Conservation (phyloP, 1,140 invertebrate species). For the Euura saliciscinereae region DNA sequence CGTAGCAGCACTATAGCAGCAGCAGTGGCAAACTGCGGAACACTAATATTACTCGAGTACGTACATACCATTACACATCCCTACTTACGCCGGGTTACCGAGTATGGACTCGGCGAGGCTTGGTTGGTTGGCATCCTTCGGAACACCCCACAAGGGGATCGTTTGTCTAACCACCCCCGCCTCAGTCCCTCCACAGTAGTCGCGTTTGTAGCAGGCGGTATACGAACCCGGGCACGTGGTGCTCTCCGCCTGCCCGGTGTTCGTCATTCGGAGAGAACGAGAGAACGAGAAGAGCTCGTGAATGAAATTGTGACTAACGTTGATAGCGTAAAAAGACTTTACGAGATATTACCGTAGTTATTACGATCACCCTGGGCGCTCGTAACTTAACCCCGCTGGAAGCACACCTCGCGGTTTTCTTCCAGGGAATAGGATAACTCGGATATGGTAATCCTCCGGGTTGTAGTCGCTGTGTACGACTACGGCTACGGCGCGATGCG, state of each 20-base stretch:
- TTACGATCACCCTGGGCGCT: conserved; percentile 26
- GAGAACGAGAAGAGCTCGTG: no score
- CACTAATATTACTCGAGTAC: conserved; percentile 35
- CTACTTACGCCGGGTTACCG: conserved; percentile 39
- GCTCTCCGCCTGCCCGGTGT: no score
- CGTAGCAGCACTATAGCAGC: no score
- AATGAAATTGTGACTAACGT: conserved; percentile 43
- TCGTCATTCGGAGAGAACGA: no score
- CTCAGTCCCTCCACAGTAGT: conserved; percentile 27
- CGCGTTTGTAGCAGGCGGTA: conserved; percentile 39
- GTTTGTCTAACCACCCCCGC: conserved; percentile 51
- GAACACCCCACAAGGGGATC: conserved; percentile 57
- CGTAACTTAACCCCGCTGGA: no score
- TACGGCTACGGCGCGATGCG: no score
- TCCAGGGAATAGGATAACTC: no score
- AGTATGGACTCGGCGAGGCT: conserved; percentile 33
- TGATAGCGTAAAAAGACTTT: conserved; percentile 48
- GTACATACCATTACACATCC: conserved; percentile 52
- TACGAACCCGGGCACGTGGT: no score
- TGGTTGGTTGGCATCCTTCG: conserved; percentile 52
- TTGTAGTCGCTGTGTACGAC: no score
- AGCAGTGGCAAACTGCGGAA: conserved; percentile 10
- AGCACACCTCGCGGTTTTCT: no score
- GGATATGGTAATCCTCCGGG: no score
- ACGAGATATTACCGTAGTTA: conserved; percentile 35